These are phyloP conservation scores for Tipula confusa DNA, from an alignment of 2,888 invertebrate genomes.

Conservation along the genomic window DNA sequence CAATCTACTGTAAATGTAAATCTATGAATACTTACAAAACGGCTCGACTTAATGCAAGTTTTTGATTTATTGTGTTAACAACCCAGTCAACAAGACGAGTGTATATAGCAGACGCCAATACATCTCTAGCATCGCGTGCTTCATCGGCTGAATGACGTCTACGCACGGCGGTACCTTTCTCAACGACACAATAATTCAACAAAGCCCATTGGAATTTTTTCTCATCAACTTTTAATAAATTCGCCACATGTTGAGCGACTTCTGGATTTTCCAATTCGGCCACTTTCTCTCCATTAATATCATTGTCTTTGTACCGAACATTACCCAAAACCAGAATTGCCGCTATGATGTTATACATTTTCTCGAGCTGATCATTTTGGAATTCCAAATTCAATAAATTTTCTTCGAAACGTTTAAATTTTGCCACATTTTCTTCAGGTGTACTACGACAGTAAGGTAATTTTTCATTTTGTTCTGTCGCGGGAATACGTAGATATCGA, in stretches of 20 bases:
- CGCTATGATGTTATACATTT: constrained; percentile 65
- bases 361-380: constrained; percentile 64
- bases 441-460: constrained; percentile 62
- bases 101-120: constrained; percentile 79
- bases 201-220: constrained; percentile 82
- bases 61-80: constrained; percentile 77
- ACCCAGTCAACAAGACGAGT: constrained; percentile 84
- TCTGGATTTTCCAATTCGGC: constrained; percentile 71
- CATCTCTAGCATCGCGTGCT: constrained; percentile 78
- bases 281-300: constrained; percentile 54
- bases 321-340: constrained; percentile 77
- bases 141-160: constrained; percentile 69
- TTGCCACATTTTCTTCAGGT: constrained; percentile 59
- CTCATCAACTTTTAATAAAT: constrained; percentile 70
- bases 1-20: neutral
- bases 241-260: constrained; percentile 66
- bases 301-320: constrained; percentile 66
- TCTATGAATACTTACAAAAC: constrained; percentile 67
- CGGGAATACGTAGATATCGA: constrained; percentile 65
- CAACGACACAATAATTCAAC: constrained; percentile 77
- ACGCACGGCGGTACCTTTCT: constrained; percentile 55
- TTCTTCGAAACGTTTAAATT: constrained; percentile 61
- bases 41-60: constrained; percentile 75
- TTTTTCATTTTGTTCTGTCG: constrained; percentile 53
- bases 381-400: constrained; percentile 66